Evolutionary conservation across 2,888 invertebrate genomes (phyloP).

Genomic region (Cecidostiba fungosa): DNA sequence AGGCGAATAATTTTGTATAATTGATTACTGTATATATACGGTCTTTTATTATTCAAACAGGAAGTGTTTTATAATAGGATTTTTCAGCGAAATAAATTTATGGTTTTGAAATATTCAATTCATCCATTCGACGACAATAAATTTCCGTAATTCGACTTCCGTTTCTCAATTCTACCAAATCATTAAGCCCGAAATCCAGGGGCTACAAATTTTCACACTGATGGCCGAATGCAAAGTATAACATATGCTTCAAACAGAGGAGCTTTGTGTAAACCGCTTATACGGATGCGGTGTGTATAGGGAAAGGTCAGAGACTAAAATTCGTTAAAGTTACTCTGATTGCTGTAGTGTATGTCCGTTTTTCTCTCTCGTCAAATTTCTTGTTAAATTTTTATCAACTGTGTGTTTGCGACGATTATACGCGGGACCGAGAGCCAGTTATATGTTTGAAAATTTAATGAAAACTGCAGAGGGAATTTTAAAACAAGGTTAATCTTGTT

Average conservation of each 20-base stretch:
- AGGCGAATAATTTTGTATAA: neutral
- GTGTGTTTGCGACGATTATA: neutral
- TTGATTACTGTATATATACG: neutral
- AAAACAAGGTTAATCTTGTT: constrained; percentile 13
- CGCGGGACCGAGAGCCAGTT: neutral
- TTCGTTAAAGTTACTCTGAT: neutral
- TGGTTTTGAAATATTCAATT: neutral
- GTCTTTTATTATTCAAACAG: too few species aligned
- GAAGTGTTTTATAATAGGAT: neutral
- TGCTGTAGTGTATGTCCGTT: too few species aligned
- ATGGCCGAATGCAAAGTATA: neutral
- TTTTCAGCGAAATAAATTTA: neutral
- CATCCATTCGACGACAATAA: neutral
- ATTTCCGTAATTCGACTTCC: neutral
- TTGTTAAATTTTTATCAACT: neutral
- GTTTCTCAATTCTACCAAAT: neutral
- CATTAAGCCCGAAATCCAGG: neutral
- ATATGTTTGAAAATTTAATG: neutral
- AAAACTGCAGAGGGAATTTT: neutral
- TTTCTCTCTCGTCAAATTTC: neutral
- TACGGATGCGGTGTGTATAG: neutral
- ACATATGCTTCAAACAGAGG: neutral
- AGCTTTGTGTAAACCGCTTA: constrained; percentile 8
- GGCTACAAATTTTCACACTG: neutral
- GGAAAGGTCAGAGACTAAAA: neutral